phyloP scores from a whole-genome alignment of 1,140 invertebrate species.

The Mya arenaria region DNA sequence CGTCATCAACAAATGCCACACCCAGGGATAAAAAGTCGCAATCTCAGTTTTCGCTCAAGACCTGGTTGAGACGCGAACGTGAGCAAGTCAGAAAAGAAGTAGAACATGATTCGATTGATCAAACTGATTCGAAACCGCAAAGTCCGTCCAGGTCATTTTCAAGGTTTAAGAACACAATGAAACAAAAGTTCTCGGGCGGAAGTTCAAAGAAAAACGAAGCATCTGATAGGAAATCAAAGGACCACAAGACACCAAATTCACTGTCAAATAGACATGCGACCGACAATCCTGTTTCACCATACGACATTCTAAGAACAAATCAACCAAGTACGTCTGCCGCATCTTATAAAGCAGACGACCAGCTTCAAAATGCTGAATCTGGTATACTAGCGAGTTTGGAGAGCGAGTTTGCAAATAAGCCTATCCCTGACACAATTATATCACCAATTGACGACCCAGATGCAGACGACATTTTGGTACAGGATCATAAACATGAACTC shows the following conservation, averaged over 20 bases:
- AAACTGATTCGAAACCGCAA: background rate
- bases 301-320: slow-evolving; percentile 30
- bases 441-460: slow-evolving; percentile 49
- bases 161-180: slow-evolving; percentile 51
- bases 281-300: background rate
- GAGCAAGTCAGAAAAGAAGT: slow-evolving; percentile 42
- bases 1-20: background rate
- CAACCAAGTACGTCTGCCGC: background rate
- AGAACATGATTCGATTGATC: slow-evolving; percentile 11
- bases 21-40: slow-evolving; percentile 41
- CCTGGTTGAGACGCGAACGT: slow-evolving; percentile 52
- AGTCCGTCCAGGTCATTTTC: slow-evolving; percentile 44
- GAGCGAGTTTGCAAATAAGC: slow-evolving; percentile 4
- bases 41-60: slow-evolving; percentile 43
- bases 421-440: slow-evolving; percentile 41
- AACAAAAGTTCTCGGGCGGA: slow-evolving; percentile 45
- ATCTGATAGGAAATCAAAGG: slow-evolving; percentile 22
- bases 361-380: background rate
- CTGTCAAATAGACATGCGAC: background rate
- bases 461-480: slow-evolving; percentile 7
- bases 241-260: background rate
- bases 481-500: background rate
- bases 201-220: slow-evolving; percentile 39
- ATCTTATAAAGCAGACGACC: background rate
- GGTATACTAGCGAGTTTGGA: background rate